Evolutionary conservation across 2,113 vertebrate species (phyloP).

Genomic region (Callopanchax toddi): DNA sequence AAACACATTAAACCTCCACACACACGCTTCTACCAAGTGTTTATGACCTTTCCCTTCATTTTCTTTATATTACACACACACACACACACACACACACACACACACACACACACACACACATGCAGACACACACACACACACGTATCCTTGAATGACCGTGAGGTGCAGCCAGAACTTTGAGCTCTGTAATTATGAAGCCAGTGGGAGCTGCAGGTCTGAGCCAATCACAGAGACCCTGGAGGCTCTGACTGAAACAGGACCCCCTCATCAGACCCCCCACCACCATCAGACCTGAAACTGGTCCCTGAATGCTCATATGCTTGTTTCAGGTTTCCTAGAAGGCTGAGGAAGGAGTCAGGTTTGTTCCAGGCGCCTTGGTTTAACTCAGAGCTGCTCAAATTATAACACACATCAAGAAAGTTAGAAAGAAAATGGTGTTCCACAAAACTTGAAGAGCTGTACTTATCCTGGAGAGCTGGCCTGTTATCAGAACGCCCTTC

Average conservation of each 20-base stretch:
- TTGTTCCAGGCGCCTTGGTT: too few species aligned
- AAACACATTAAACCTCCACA: slow-evolving; percentile 4
- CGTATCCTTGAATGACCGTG: slow-evolving; percentile 39
- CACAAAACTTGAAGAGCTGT: too few species aligned
- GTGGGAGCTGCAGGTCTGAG: slow-evolving; percentile 34
- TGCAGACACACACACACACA: neutral
- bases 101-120: slow-evolving; percentile 16
- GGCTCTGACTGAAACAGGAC: slow-evolving; percentile 14
- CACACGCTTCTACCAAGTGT: neutral
- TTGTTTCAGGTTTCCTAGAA: slow-evolving; percentile 12
- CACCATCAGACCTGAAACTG: neutral
- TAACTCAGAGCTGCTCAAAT: too few species aligned
- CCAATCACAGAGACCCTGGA: slow-evolving; percentile 23
- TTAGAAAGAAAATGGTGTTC: too few species aligned
- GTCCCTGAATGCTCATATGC: slow-evolving; percentile 1
- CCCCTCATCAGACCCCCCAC: neutral
- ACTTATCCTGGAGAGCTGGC: too few species aligned
- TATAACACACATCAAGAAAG: too few species aligned
- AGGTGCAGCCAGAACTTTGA: slow-evolving; percentile 20
- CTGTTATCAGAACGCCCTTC: too few species aligned
- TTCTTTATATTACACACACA: too few species aligned
- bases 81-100: neutral
- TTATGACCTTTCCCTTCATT: too few species aligned
- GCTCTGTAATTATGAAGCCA: slow-evolving; percentile 30
- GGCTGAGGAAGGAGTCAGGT: slow-evolving; percentile 8